Base-by-base conservation (phyloP, 2,888 invertebrate species). In the Aspidiotus destructor region DNA sequence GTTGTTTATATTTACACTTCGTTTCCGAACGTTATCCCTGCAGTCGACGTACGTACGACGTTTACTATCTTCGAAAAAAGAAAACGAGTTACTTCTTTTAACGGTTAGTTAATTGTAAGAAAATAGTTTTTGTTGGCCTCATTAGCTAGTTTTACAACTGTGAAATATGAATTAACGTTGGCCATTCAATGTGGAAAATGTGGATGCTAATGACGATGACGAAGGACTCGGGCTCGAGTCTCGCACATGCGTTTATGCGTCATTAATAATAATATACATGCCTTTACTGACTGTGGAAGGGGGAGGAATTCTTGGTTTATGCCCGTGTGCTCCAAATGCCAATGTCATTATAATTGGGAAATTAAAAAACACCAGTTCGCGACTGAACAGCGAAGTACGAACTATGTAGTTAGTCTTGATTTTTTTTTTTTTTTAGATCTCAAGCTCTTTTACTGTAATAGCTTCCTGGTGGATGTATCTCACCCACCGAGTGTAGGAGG, bases 71-170 rank as follows among this genome's bases (percentile, higher is more conserved):
- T 55, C 15, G 17, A 58, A 16, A 40, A 52, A 67, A 41, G 67
- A 67, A 67, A 67, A 67, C 57, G 57, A 67, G 60, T 67, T 58
- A 58, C 58, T 67, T 67, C 67, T 67, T 67, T 67, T 67, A 67
- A 67, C 67, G 67, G 67, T 67, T 67, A 67, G 67, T 67, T 67
- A 67, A 67, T 67, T 67, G 67, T 67, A 67, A 67, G 67, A 67
- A 67, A 67, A 67, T 67, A 67, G 57, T 67, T 67, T 67, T 67
- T 67, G 67, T 58, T 67, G 58, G 67, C 58, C 67, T 67, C 67
- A 67, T 67, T 67, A 67, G 67, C 58, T 58, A 67, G 67, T 67
- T 67, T 67, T 67, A 67, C 67, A 67, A 67, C 67, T 67, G 67
- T 67, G 67, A 67, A 67, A 67, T 67, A 67, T 67, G 67, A 67